Evolutionary conservation across 2,888 invertebrate genomes (phyloP), one percentile per base, ranked within the genome.

Genomic region (Ormyrus labotus): DNA sequence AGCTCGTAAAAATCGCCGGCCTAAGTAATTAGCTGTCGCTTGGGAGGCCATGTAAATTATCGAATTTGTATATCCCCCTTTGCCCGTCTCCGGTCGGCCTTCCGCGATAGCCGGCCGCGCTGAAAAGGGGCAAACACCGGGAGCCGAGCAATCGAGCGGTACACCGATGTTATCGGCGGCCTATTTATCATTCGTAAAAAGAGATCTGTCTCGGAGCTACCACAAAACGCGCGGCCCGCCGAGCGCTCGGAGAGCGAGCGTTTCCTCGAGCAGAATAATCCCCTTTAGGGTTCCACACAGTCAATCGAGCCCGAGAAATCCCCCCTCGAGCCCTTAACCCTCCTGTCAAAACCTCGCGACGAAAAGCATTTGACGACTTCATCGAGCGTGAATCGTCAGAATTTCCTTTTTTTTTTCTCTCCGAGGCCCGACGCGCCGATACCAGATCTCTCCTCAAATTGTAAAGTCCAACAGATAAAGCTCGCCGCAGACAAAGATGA

Each of bases 111-210:
- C 61, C 50, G 34, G 34, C 34, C 48, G 79, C 61, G 70, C 71
- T 67, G 73, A 81, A 80, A 67, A 76, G 58, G 7, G 58, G 34
- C 34, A 75, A 75, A 83, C 83, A 82, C 83, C 84, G 81, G 84
- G 71, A 85, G 84, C 85, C 67, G 69, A 77, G 82, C 82, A 80
- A 83, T 75, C 68, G 75, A 50, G 79, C 80, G 75, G 71, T 71
- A 75, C 73, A 82, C 76, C 71, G 79, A 80, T 76, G 69, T 75
- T 83, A 84, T 84, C 83, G 76, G 50, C 53, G 1, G 78, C 34
- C 81, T 81, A 84, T 84, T 82, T 82, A 85, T 84, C 85, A 83
- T 84, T 78, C 78, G 68, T 76, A 77, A 83, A 82, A 81, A 76
- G 82, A 83, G 83, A 83, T 81, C 80, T 77, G 76, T 83, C 77